phyloP scores from a whole-genome alignment of 2,797 vertebrate genomes.

The Eleutherodactylus coqui region DNA sequence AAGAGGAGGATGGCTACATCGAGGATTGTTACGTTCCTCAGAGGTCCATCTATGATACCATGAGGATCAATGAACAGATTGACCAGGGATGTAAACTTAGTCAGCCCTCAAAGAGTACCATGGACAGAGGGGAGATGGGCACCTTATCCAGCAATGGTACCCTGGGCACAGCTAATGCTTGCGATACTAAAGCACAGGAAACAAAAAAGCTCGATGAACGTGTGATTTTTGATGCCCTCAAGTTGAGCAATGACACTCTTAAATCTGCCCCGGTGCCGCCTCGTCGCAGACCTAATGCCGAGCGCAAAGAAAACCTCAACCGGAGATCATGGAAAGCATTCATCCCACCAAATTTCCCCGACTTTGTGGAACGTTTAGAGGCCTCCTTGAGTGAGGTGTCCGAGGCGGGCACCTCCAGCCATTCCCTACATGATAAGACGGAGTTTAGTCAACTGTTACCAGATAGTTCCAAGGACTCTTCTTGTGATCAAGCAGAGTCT shows the following conservation, averaged over 20 bases:
- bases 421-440: constrained; percentile 84
- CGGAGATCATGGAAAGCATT: constrained; percentile 97
- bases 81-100: constrained; percentile 94
- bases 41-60: constrained; percentile 96
- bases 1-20: constrained; percentile 97
- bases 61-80: constrained; percentile 99
- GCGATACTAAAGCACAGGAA: constrained; percentile 82
- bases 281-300: constrained; percentile 73
- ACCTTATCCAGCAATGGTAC: constrained; percentile 96
- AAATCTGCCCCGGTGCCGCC: constrained; percentile 82
- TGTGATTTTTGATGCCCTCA: constrained; percentile 96
- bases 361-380: constrained; percentile 93
- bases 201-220: constrained; percentile 90
- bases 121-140: constrained; percentile 85
- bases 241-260: constrained; percentile 89
- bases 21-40: constrained; percentile 99
- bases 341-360: constrained; percentile 93
- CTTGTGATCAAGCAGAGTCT: constrained; percentile 67
- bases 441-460: constrained; percentile 77
- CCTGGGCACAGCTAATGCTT: constrained; percentile 81
- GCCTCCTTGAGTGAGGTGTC: constrained; percentile 84
- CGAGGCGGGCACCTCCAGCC: constrained; percentile 75
- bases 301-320: constrained; percentile 91
- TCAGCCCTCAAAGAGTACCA: constrained; percentile 91
- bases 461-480: constrained; percentile 68